phyloP scores from a whole-genome alignment of 2,113 vertebrate genomes.

The crab-eating macaque (Macaca fascicularis) region DNA sequence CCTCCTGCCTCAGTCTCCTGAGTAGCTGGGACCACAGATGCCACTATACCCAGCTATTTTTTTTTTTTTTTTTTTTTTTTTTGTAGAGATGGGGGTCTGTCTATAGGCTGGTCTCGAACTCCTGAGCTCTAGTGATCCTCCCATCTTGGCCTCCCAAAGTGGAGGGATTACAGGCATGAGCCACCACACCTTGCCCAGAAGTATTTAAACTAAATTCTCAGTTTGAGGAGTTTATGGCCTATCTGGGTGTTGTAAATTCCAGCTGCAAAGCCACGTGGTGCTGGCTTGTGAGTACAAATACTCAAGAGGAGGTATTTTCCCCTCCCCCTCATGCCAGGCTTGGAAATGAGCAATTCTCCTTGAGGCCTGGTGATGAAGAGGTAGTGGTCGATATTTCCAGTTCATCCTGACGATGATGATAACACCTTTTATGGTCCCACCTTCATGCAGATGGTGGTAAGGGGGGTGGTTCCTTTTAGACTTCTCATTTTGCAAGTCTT shows the following conservation, averaged over 20 bases:
- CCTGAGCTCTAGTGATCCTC: no score
- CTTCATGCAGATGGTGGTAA: neutral
- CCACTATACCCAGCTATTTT: no score
- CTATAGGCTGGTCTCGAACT: no score
- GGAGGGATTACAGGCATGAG: no score
- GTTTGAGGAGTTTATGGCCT: neutral
- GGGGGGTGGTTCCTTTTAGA: no score
- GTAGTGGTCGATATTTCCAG: neutral
- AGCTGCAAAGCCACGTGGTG: neutral
- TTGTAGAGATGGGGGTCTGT: no score
- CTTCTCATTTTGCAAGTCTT: no score
- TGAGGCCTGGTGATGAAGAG: neutral
- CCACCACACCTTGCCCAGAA: no score
- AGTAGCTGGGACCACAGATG: no score
- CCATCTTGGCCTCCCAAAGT: no score
- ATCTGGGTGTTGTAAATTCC: neutral
- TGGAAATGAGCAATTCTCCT: neutral
- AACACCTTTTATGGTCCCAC: neutral
- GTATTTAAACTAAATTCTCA: neutral
- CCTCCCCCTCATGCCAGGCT: neutral
- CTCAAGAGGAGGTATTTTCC: neutral
- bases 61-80: no score
- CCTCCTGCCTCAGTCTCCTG: no score
- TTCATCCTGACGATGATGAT: neutral
- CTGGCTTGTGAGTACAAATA: neutral